Conservation (phyloP, 2,888 invertebrate species). For the Lasioglossum morio region DNA sequence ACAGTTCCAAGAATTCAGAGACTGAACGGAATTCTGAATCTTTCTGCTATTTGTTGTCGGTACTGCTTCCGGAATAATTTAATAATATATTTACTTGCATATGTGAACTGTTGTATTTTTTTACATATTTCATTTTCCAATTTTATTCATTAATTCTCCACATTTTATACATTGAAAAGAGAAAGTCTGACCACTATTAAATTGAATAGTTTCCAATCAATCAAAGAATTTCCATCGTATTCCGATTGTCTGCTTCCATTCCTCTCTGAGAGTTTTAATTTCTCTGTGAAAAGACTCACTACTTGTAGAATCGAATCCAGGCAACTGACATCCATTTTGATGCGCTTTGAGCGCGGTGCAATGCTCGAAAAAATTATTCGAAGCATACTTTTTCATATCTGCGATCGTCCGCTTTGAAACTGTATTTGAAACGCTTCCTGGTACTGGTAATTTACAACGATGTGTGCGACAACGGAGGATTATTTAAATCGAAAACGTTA, state of each 20-base stretch:
- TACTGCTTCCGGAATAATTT: neutral
- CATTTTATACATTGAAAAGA: neutral
- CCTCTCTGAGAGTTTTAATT: neutral
- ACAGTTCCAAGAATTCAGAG: neutral
- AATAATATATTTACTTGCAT: neutral
- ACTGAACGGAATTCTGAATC: neutral
- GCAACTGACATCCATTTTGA: neutral
- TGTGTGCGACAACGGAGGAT: neutral
- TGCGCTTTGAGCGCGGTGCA: neutral
- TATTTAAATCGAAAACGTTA: neutral
- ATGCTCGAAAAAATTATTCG: constrained; percentile 1
- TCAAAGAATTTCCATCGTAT: neutral
- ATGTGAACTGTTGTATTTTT: neutral
- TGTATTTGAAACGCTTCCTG: neutral
- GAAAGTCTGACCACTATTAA: neutral
- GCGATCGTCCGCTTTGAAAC: neutral
- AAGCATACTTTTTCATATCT: neutral
- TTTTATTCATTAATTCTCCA: too few relatives aligned
- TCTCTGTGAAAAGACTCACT: neutral
- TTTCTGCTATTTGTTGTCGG: neutral
- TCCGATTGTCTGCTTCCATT: neutral
- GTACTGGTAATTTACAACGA: neutral
- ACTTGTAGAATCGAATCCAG: neutral
- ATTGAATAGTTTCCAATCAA: neutral
- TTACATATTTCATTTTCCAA: too few relatives aligned